These are phyloP conservation scores for Philypnodon macrostomus DNA, from an alignment of 2,797 vertebrate species.

Conservation along the genomic window DNA sequence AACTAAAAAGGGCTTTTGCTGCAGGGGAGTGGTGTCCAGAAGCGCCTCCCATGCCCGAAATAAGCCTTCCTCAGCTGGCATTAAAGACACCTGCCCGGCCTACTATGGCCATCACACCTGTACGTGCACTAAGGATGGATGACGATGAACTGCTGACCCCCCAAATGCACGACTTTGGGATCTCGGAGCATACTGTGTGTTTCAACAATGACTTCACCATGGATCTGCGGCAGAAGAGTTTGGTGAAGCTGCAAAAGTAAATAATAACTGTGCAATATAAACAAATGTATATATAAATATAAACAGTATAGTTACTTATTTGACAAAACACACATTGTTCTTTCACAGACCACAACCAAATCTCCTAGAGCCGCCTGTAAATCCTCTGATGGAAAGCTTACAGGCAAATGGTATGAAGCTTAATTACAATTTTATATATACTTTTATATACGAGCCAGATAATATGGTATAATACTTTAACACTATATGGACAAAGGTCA, in stretches of 20 bases:
- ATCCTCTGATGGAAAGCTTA: slow-evolving; percentile 23
- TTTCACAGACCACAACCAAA: slow-evolving; percentile 25
- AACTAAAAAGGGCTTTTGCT: slow-evolving; percentile 67
- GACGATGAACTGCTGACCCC: slow-evolving; percentile 79
- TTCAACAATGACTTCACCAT: slow-evolving; percentile 91
- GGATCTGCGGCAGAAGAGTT: slow-evolving; percentile 78
- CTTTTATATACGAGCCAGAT: too few relatives aligned
- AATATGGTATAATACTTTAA: too few relatives aligned
- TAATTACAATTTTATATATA: not conserved
- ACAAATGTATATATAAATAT: not conserved
- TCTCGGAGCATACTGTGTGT: slow-evolving; percentile 82
- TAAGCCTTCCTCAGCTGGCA: slow-evolving; percentile 41
- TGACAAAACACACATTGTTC: not conserved
- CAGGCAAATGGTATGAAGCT: slow-evolving; percentile 45
- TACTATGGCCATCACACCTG: slow-evolving; percentile 75
- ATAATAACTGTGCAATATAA: not conserved
- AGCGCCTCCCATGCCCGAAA: slow-evolving; percentile 39
- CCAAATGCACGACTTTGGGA: slow-evolving; percentile 83
- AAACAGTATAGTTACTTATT: too few relatives aligned
- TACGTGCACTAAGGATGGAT: slow-evolving; percentile 79
- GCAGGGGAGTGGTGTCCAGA: slow-evolving; percentile 36
- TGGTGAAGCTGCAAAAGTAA: slow-evolving; percentile 63
- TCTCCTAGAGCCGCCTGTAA: slow-evolving; percentile 21
- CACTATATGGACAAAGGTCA: too few relatives aligned
- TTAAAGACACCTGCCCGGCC: slow-evolving; percentile 23